Conservation (phyloP, 2,113 vertebrate species). For the Bettongia penicillata region DNA sequence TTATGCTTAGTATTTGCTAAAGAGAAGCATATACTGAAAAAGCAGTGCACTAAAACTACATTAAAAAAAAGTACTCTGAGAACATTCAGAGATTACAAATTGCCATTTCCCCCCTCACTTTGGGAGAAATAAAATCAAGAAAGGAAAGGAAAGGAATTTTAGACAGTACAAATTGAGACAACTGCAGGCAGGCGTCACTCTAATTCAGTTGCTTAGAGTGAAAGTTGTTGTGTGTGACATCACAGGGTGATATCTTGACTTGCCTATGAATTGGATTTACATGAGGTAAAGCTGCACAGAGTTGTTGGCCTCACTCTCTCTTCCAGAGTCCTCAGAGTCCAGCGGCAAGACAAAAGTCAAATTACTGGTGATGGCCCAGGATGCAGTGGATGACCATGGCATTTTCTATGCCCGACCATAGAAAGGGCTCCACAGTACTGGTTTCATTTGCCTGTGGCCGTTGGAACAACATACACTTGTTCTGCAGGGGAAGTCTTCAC, state of each 20-base stretch:
- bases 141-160: not conserved
- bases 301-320: not conserved
- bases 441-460: not conserved
- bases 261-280: not conserved
- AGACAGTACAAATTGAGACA: not conserved
- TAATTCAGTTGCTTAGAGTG: slow-evolving; percentile 9
- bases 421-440: not conserved
- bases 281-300: not conserved
- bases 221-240: slow-evolving; percentile 14
- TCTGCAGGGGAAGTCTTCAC: not conserved
- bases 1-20: not conserved
- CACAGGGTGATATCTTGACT: not conserved
- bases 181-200: slow-evolving; percentile 3
- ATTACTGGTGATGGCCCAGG: not conserved
- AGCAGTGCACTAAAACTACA: not conserved
- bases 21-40: slow-evolving; percentile 23
- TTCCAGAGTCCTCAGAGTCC: not conserved
- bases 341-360: not conserved
- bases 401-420: not conserved
- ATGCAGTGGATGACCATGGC: not conserved
- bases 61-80: not conserved
- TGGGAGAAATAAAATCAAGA: slow-evolving; percentile 13
- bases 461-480: not conserved
- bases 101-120: not conserved
- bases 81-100: not conserved